Base-by-base conservation (phyloP, 1,140 invertebrate genomes). In the Drosophila burlai region DNA sequence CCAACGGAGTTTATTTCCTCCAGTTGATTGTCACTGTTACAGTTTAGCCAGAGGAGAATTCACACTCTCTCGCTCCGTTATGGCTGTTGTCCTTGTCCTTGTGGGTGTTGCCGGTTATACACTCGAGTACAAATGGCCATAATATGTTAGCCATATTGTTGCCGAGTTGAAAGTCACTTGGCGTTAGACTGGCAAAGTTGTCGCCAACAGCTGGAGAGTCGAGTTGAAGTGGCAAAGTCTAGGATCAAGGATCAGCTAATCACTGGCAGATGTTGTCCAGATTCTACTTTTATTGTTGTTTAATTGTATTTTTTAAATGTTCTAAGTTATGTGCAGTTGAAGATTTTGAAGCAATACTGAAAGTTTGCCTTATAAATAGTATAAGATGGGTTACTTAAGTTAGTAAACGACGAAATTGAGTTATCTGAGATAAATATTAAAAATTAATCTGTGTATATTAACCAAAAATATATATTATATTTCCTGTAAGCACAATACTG, bases 131-230 rank as follows among this genome's bases (percentile, higher is more conserved):
- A 86, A 86, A 86, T 86, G 83, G 71, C 42, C 76, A 80, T 83
- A 87, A 86, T 87, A 87, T 74, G 83, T 87, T 83, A 67, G 84
- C 75, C 75, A 87, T 87, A 71, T 83, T 72, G 75, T 64, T 75
- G 64, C 40, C 42, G 55, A 67, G 71, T 69, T 26, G 46, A 60
- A 61, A 65, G 72, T 73, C 69, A 50, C 69, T 50, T 43, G 31
- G 43, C 69, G 38, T 45, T 61, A 40, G 50, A 38, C 50, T 38
- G 54, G 67, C 38, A 43, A 61, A 73, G 54, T 73, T 73, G 67
- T 52, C 68, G 24, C 55, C 61, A 61, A 47, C 46, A 57, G 65
- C 69, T 69, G 24, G 31, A 18, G 50, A 36, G 34, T 40, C 26
- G 2, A 57, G n/a, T 24, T 67, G 24, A 15, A 50, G 54, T 52